Conservation (phyloP, 2,888 invertebrate species). For the Trileptium ribeirensis region DNA sequence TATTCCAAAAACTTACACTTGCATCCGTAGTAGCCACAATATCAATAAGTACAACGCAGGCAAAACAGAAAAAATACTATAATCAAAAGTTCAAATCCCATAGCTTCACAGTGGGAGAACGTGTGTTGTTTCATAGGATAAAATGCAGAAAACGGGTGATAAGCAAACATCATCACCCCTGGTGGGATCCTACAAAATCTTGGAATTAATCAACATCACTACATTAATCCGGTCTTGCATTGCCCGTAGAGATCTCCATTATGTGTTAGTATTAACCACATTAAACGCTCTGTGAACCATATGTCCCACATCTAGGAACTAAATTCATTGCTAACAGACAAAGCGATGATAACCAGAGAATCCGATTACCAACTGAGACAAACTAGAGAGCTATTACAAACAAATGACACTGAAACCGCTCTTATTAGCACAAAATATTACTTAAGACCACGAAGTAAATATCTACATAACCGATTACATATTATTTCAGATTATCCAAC, state of each 20-base stretch:
- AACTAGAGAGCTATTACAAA: too few relatives aligned
- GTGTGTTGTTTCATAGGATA: neutral
- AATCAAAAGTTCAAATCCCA: neutral
- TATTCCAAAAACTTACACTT: neutral
- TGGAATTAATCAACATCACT: neutral
- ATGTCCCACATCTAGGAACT: too few relatives aligned
- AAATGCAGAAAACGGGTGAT: neutral
- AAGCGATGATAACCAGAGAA: too few relatives aligned
- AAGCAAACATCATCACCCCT: neutral
- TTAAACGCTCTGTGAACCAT: neutral
- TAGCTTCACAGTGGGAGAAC: neutral
- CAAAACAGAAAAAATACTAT: constrained; percentile 1
- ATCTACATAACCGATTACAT: too few relatives aligned
- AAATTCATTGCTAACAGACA: too few relatives aligned
- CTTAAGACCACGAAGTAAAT: too few relatives aligned
- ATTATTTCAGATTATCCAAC: too few relatives aligned
- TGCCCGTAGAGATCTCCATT: neutral
- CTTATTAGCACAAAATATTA: too few relatives aligned
- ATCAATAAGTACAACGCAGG: neutral
- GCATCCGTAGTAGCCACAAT: neutral
- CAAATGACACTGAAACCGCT: too few relatives aligned
- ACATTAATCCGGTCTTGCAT: neutral
- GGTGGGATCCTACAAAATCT: constrained; percentile 8
- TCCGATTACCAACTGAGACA: too few relatives aligned
- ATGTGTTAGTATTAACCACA: neutral